Percentiles rank a stretch among this genome's conserved stretches.
Conservation (phyloP, 2,113 vertebrate genomes). For the Psilopogon haemacephalus region DNA sequence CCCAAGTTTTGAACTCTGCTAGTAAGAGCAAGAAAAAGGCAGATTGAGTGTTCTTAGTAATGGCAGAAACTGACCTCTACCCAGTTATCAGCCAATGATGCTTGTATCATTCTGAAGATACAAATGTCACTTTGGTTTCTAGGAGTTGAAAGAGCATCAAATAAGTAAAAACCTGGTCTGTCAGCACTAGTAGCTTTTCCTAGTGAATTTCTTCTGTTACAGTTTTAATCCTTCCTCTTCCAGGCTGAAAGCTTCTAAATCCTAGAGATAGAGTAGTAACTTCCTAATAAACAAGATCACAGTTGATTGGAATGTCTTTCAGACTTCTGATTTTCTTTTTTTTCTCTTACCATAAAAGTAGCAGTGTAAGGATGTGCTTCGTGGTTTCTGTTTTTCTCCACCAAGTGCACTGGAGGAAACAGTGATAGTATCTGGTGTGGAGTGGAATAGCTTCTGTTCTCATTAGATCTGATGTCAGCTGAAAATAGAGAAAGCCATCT, state of each 20-base stretch:
- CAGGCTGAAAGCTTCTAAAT: background rate
- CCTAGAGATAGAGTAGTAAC: background rate
- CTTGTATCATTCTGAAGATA: background rate
- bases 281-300: background rate
- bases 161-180: background rate
- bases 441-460: background rate
- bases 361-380: background rate
- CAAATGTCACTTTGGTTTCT: background rate
- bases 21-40: background rate
- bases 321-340: background rate
- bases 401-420: background rate
- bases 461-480: accelerated
- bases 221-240: background rate
- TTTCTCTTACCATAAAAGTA: background rate
- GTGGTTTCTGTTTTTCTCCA: background rate
- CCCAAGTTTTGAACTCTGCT: background rate
- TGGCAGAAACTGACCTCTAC: background rate
- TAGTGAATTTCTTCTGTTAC: background rate
- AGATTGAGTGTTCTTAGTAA: background rate
- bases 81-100: background rate
- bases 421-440: background rate
- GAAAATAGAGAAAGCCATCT: background rate
- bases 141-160: background rate
- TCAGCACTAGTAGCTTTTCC: background rate
- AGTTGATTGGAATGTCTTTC: background rate